Evolutionary conservation across 2,797 vertebrate genomes (phyloP), one percentile per base, ranked within the genome.

Genomic region (Schizothorax lantsangensis): DNA sequence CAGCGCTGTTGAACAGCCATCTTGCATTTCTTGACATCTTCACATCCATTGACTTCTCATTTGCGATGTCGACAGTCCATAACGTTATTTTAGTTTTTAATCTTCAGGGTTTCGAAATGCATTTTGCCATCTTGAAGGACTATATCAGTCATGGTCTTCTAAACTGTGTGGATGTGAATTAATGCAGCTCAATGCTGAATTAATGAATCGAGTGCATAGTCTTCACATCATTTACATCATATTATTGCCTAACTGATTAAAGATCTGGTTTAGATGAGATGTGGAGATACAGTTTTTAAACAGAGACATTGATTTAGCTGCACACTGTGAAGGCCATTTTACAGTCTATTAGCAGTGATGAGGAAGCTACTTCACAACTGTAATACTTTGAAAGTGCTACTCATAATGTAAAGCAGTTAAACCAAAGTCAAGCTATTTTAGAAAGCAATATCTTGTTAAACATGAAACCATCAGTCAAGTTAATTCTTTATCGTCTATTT

Each of bases 151-250:
- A 79, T 33, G 40, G n/a, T 59, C 38, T 84, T 45, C 19, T 30
- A 87, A 71, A 59, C 62, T 43, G 30, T 72, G 71, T 64, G 64
- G 62, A 78, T 78, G 38, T 69, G 45, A 84, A 36, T 52, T 33
- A 85, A 36, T 85, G 43, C 77, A 21, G 84, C 69, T 57, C 84
- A n/a, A 66, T 54, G 21, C 2, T 49, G 21, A 84, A 84, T 49
- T 77, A 77, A 75, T 77, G 57, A 78, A 49, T 78, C 33, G 15
- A 40, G 59, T 26, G 23, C 78, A 49, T 83, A 59, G 71, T 84
- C 43, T 68, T 75, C 73, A 84, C 73, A 66, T 78, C 57, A 77
- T 84, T 84, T 77, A 68, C 26, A 84, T 84, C 45, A 78, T 78
- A 52, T 52, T 40, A 78, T 84, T 52, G 45, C 21, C 6, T 66